Percentiles rank a stretch among this genome's conserved stretches.
phyloP scores from a whole-genome alignment of 1,140 invertebrate species.

The Diuraphis noxia region DNA sequence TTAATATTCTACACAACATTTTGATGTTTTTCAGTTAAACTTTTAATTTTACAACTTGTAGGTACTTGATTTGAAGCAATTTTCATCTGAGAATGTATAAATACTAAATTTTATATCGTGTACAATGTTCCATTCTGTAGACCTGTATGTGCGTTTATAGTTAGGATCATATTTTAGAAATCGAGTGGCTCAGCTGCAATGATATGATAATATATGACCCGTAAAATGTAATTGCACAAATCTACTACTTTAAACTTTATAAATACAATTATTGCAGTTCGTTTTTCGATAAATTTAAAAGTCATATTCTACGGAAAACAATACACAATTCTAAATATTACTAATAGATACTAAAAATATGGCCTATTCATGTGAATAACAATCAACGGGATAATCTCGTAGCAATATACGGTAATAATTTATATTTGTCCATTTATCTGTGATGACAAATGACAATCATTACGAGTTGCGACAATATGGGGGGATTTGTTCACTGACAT shows the following conservation, averaged over 20 bases:
- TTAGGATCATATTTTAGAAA: too few species aligned
- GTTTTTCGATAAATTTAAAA: not conserved
- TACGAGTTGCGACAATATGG: not conserved
- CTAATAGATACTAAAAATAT: not conserved
- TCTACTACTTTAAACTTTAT: not conserved
- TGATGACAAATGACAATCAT: not conserved
- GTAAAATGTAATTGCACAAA: not conserved
- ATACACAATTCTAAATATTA: not conserved
- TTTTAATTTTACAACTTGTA: not conserved
- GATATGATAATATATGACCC: not conserved
- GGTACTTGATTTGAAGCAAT: not conserved
- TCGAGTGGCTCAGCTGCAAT: too few species aligned
- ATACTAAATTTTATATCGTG: too few species aligned
- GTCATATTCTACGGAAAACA: not conserved
- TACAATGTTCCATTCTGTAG: too few species aligned
- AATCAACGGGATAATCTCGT: not conserved
- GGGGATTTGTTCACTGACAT: not conserved
- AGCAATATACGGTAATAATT: not conserved
- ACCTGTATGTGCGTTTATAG: too few species aligned
- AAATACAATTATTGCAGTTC: not conserved
- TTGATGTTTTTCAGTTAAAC: not conserved
- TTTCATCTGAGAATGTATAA: too few species aligned
- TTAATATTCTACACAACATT: not conserved
- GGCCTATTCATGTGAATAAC: not conserved
- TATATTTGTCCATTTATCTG: not conserved